phyloP scores from a whole-genome alignment of 2,888 invertebrate genomes.

The Scaptomyza tumidula region DNA sequence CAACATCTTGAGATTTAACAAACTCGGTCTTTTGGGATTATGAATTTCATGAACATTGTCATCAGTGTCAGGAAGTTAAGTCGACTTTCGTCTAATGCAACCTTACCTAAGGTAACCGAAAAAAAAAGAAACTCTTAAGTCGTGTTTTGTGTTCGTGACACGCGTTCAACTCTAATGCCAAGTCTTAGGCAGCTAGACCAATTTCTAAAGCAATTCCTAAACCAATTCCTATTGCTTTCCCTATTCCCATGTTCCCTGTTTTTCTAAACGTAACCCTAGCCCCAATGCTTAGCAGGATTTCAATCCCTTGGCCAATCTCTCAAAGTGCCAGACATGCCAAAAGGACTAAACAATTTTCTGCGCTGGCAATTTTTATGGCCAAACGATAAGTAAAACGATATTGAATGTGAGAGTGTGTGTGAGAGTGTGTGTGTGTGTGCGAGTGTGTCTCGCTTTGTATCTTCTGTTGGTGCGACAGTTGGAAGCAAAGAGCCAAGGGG shows the following conservation, averaged over 20 bases:
- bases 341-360: conserved; percentile 83
- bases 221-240: conserved; percentile 30
- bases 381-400: conserved; percentile 82
- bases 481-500: neutral
- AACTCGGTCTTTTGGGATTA: no score
- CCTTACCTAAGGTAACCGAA: neutral
- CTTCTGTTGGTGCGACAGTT: conserved; percentile 12
- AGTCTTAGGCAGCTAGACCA: conserved; percentile 11
- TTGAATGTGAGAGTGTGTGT: conserved; percentile 57
- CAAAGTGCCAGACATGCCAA: conserved; percentile 81
- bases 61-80: no score
- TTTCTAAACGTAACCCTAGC: neutral
- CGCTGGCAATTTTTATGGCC: conserved; percentile 82
- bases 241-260: neutral
- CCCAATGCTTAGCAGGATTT: conserved; percentile 32
- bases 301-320: conserved; percentile 74
- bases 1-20: neutral
- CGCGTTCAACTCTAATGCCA: conserved; percentile 11
- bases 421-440: conserved; percentile 20
- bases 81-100: neutral
- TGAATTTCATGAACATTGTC: no score
- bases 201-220: conserved; percentile 29
- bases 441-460: conserved; percentile 22
- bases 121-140: neutral
- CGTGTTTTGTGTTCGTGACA: conserved; percentile 1